phyloP scores from a whole-genome alignment of 2,888 invertebrate genomes.

The Isotomurus palustris region DNA sequence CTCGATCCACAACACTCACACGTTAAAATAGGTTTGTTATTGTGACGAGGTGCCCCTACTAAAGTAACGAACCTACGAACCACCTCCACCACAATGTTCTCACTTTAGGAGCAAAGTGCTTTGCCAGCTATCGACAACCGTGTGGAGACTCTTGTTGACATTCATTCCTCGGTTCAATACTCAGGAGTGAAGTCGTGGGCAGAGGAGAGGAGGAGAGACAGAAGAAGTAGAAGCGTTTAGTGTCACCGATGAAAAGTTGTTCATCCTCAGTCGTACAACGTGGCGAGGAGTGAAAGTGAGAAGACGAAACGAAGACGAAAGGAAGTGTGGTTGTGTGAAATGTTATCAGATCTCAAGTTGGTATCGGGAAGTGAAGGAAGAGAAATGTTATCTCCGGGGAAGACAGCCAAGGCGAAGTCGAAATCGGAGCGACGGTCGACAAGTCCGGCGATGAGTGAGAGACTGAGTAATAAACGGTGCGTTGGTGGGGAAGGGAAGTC shows the following conservation, averaged over 20 bases:
- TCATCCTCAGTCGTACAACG: neutral
- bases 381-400: constrained; percentile 23
- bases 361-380: constrained; percentile 24
- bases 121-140: neutral
- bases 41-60: no score
- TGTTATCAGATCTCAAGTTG: constrained; percentile 42
- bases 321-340: constrained; percentile 10
- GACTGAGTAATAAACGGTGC: constrained; percentile 10
- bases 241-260: no score
- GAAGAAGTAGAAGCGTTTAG: no score
- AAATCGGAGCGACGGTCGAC: neutral
- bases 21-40: neutral
- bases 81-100: no score
- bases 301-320: neutral
- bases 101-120: neutral
- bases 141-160: constrained; percentile 23
- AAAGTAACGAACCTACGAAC: neutral
- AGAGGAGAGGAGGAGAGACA: no score
- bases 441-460: constrained; percentile 23
- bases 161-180: constrained; percentile 34
- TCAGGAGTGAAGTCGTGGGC: constrained; percentile 21
- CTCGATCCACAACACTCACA: neutral
- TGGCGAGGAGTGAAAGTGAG: neutral
- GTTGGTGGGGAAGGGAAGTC: constrained; percentile 2
- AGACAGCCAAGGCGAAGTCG: constrained; percentile 3